Conservation (phyloP, 2,113 vertebrate genomes). For the Oceanites oceanicus region DNA sequence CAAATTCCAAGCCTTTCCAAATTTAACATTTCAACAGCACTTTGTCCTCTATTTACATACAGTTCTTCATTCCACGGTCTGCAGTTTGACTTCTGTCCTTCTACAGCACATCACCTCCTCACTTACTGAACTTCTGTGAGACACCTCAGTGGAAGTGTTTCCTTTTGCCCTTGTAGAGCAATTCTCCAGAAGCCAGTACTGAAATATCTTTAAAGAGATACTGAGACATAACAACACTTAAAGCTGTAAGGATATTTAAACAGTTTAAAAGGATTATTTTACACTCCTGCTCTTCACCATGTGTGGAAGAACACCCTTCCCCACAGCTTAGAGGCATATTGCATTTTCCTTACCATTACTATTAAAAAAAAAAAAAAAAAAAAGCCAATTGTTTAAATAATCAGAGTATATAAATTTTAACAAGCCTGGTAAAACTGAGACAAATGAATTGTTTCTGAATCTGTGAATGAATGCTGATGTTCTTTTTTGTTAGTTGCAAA, state of each 20-base stretch:
- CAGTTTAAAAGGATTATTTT: background rate
- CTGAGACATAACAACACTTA: background rate
- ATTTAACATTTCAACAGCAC: background rate
- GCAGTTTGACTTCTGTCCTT: background rate
- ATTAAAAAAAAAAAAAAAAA: too few species aligned
- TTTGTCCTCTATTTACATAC: background rate
- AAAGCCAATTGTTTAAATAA: background rate
- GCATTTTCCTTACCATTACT: background rate
- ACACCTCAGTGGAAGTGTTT: rapidly evolving
- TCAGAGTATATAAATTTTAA: background rate
- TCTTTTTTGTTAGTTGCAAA: background rate
- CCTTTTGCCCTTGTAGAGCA: background rate
- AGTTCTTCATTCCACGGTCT: background rate
- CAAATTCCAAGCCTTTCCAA: background rate
- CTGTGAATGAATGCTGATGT: background rate
- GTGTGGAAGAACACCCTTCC: background rate
- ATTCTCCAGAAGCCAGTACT: background rate
- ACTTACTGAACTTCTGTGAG: background rate
- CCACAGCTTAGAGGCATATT: background rate
- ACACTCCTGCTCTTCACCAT: background rate
- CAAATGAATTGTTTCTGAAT: background rate
- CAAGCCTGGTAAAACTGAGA: background rate
- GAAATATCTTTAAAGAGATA: background rate
- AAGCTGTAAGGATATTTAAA: background rate
- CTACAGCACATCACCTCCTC: background rate